phyloP scores from a whole-genome alignment of 2,113 vertebrate genomes.

The Miniopterus natalensis region DNA sequence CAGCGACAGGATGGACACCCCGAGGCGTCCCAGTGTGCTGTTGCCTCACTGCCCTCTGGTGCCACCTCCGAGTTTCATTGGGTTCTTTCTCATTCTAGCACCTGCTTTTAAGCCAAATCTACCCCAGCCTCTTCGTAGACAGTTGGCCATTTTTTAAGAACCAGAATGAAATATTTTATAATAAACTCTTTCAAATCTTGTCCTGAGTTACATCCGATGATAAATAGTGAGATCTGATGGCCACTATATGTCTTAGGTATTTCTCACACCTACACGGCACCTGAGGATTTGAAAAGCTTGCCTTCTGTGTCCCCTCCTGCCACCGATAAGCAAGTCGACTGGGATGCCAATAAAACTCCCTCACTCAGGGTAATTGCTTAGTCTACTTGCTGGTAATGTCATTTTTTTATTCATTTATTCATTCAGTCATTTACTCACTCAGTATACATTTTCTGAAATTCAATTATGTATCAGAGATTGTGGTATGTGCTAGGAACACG shows the following conservation, averaged over 20 bases:
- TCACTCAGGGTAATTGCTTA: not conserved
- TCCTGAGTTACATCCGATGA: not conserved
- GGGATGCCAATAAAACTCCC: not conserved
- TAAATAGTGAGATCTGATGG: not conserved
- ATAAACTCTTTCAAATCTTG: not conserved
- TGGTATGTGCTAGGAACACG: not conserved
- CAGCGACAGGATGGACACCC: not conserved
- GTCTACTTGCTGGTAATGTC: not conserved
- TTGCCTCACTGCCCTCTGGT: not conserved
- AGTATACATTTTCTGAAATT: not conserved
- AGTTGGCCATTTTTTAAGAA: not conserved
- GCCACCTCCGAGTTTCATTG: not conserved
- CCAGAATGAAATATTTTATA: not conserved
- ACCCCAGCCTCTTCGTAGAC: not conserved
- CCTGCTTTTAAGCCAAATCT: not conserved
- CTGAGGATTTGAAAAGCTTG: slow-evolving; percentile 4
- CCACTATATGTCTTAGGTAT: not conserved
- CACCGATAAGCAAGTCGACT: not conserved
- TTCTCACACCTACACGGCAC: not conserved
- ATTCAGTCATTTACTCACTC: not conserved
- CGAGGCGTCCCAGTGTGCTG: not conserved
- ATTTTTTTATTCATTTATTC: not conserved
- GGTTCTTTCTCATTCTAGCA: not conserved
- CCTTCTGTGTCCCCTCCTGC: not conserved
- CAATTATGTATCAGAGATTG: not conserved